Conservation (phyloP, 2,113 vertebrate species). For the Sebastes fasciatus region DNA sequence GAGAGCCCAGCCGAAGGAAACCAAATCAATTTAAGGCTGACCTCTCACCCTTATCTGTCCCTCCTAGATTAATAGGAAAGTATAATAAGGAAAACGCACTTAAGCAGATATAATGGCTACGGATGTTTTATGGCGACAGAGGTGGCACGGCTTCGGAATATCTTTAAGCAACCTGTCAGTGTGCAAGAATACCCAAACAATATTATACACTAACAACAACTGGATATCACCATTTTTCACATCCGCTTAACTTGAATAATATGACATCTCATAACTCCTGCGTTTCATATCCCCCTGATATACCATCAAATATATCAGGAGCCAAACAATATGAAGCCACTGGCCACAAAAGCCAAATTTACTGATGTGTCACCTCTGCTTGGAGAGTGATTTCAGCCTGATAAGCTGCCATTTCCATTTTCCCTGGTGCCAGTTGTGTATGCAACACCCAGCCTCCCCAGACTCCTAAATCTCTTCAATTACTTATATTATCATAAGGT, state of each 20-base stretch:
- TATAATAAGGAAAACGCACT: constrained; percentile 47
- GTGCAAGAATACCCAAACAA: constrained; percentile 54
- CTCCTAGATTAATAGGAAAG: constrained; percentile 65
- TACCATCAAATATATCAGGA: constrained; percentile 71
- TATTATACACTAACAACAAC: constrained; percentile 34
- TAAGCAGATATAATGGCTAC: constrained; percentile 46
- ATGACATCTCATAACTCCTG: constrained; percentile 68
- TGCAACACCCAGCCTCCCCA: constrained; percentile 60
- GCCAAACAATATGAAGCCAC: constrained; percentile 71
- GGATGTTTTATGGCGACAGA: constrained; percentile 44
- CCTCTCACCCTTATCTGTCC: constrained; percentile 70
- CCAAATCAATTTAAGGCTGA: constrained; percentile 76
- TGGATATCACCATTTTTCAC: constrained; percentile 61
- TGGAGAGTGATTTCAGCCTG: constrained; percentile 64
- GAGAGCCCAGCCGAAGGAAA: constrained; percentile 68
- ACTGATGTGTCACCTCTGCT: constrained; percentile 68
- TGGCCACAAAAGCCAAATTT: constrained; percentile 75
- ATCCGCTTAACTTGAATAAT: constrained; percentile 61
- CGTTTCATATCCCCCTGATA: constrained; percentile 70
- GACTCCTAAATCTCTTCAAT: constrained; percentile 83
- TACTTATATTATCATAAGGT: constrained; percentile 86
- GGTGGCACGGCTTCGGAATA: constrained; percentile 17
- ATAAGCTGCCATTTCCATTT: constrained; percentile 74
- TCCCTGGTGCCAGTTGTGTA: constrained; percentile 60
- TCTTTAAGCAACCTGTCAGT: constrained; percentile 35